Evolutionary conservation across 2,888 invertebrate genomes (phyloP), one percentile per base, ranked within the genome.

Genomic region (Ophion slaviceki): DNA sequence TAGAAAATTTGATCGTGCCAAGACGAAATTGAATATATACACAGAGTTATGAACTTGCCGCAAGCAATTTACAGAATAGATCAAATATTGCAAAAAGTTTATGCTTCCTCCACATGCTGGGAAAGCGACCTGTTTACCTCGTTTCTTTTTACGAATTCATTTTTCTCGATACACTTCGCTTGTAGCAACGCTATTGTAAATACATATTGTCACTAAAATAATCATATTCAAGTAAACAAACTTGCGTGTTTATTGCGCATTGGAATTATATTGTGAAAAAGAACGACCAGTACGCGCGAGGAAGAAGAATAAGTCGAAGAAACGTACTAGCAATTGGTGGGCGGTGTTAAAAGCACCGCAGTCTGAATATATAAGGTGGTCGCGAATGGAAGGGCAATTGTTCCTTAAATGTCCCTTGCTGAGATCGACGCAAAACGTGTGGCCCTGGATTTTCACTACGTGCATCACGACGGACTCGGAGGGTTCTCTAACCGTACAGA

Each of bases 361-460:
- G 53, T 94, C 94, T 72, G 94, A 87, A 87, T 94, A 94, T 10
- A 95, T 92, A 2, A 95, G 90, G n/a, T 92, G 91, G 82, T 95
- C 95, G 24, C 94, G 90, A 3, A 95, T 90, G 2, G 95, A 95
- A 40, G 86, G n/a, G 70, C 53, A 53, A 53, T 74, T 57, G 24
- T 85, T 82, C 1, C 82, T 87, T 0, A 81, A 77, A 10, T 87
- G 67, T 20, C 85, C 78, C 32, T 80, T 85, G 20, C 61, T 70
- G 4, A 92, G 71, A 88, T 95, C 95, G 0, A 95, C 95, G 82
- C 93, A 85, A 36, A 87, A 87, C 0, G 71, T 86, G 24, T 88
- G 81, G 3, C 87, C 88, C 2, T 78, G 40, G 4, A 90, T 86
- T 0, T 88, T 86, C 61, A 91, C 88, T 2, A 93, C 87, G 53